Base-by-base conservation (phyloP, 2,797 vertebrate genomes). In the Sebastes reedi region DNA sequence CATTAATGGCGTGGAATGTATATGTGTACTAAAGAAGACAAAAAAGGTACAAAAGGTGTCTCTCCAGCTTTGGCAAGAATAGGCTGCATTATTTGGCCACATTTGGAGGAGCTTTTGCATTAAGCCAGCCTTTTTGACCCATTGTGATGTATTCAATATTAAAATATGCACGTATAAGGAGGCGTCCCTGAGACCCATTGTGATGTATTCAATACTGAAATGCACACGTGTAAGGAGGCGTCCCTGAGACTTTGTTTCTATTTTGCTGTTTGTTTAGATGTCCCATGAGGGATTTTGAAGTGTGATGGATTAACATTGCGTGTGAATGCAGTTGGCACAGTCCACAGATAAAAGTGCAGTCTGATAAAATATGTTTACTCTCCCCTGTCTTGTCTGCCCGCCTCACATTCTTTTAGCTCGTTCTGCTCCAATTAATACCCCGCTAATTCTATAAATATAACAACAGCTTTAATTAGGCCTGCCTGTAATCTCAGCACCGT, bases 381-480 rank as follows among this genome's bases (percentile, higher is more conserved):
- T 84, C 61, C 76, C 59, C 67, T 69, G 82, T 90, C 80, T 20
- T 69, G 52, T 77, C 88, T 80, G 74, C 80, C 83, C 42, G 71
- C 80, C 78, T 85, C 89, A 77, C 83, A 78, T 81, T 81, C 72
- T 87, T 81, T 86, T 8, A 4, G 74, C 87, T 87, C 79, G 87
- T 90, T 94, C 89, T 83, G 82, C 88, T 91, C 85, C 87, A 92
- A 89, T 95, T 90, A 92, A 91, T 91, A 83, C 84, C 67, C 74
- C 6, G 59, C 82, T 93, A 91, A 91, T 89, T 94, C 88, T 92
- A 90, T 92, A 91, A 94, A 94, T 92, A 92, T 82, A 91, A 94
- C 91, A 91, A 79, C 87, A 79, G 73, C 82, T 88, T 94, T 91
- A 91, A 95, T 95, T 92, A 94, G 85, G 55, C 83, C 77, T 69